phyloP scores from a whole-genome alignment of 2,113 vertebrate genomes.

The Elephas maximus region DNA sequence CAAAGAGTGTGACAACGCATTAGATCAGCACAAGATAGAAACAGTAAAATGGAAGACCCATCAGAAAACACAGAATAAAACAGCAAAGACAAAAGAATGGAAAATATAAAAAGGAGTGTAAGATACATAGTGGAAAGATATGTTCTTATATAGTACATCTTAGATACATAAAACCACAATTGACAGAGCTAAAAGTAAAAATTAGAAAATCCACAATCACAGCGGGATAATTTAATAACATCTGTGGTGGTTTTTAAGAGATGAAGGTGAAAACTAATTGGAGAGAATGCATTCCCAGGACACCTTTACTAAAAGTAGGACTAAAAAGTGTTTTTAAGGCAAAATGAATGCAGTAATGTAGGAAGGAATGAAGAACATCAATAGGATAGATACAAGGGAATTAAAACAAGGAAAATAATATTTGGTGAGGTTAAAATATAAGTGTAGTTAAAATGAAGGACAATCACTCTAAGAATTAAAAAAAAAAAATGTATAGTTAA shows the following conservation, averaged over 20 bases:
- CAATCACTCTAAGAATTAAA: too few relatives aligned
- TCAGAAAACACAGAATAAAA: neutral
- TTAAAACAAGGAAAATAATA: too few relatives aligned
- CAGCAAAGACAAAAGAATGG: neutral
- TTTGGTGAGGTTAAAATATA: too few relatives aligned
- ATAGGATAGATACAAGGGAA: too few relatives aligned
- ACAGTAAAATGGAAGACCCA: neutral
- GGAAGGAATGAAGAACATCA: too few relatives aligned
- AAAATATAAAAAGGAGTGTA: neutral
- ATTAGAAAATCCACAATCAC: neutral
- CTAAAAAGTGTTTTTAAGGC: too few relatives aligned
- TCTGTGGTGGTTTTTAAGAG: neutral
- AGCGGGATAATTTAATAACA: neutral
- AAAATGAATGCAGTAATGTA: too few relatives aligned
- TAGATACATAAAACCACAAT: neutral
- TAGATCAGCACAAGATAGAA: neutral
- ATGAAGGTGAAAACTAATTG: too few relatives aligned
- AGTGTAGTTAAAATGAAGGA: too few relatives aligned
- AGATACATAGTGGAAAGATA: neutral
- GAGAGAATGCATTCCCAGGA: too few relatives aligned
- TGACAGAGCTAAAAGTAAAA: neutral
- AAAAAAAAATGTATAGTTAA: too few relatives aligned
- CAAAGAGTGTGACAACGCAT: neutral
- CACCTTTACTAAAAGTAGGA: too few relatives aligned
- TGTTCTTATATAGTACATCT: neutral